Base-by-base conservation (phyloP, 2,113 vertebrate genomes). In the Dermatemys mawii region DNA sequence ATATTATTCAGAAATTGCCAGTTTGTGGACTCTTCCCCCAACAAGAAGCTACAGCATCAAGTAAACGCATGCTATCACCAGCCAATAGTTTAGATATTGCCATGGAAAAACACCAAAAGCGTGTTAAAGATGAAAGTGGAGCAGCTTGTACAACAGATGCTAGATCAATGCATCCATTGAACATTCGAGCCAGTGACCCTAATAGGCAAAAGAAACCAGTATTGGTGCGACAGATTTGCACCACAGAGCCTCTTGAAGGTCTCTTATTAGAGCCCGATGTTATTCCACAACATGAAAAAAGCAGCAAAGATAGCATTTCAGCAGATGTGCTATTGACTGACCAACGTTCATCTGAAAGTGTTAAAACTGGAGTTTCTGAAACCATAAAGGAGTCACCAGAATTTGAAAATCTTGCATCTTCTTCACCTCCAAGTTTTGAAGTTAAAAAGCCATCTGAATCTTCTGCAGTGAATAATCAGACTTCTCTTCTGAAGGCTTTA, bases 1-100 rank as follows among this genome's bases (percentile, higher is more conserved):
- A 98, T 53, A 96, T 97, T 85, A 96, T 97, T 81, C 98, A 99
- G 96, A 99, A 99, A 96, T 90, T 98, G 88, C 98, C 98, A 88
- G 97, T 99, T 5, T 98, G 98, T 1, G 98, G 98, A 86, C 98
- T 99, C 10, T 99, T 98, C 86, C 99, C 99, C 2, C 99, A 99
- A 79, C 99, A 98, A 63, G 99, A 99, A 94, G 98, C 98, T 91
- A 98, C 98, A 82, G 99, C 99, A 63, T 99, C 99, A 24, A 99
- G 99, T 94, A 99, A 99, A 96, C 98, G 99, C 83, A 99, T 99
- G 99, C 98, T 99, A 78, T 99, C 99, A 22, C 99, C 99, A 84
- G 99, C 99, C 86, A 99, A 99, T 94, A 99, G 99, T 95, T 98
- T 99, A 95, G 99, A 99, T 96, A 99, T 99, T 92, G 99, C 99